These are phyloP conservation scores for Drosophila bifasciata DNA, from an alignment of 1,140 invertebrate genomes.

Conservation along the genomic window DNA sequence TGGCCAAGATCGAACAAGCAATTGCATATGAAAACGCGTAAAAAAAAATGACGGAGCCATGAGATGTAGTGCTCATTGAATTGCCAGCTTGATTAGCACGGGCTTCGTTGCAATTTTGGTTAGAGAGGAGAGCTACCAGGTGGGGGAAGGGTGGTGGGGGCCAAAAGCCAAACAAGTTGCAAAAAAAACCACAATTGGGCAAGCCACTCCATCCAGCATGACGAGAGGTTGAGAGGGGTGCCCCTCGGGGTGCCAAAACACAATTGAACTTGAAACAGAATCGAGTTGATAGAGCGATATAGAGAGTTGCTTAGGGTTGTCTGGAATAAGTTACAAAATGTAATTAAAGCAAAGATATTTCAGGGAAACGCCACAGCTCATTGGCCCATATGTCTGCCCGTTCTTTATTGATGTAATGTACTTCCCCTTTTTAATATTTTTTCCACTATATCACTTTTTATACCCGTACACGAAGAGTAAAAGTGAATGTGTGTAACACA, in stretches of 20 bases:
- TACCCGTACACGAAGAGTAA: too few relatives aligned
- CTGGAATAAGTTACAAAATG: neutral
- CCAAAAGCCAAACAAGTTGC: slow-evolving; percentile 78
- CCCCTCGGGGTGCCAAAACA: too few relatives aligned
- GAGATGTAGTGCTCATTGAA: slow-evolving; percentile 41
- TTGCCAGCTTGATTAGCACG: slow-evolving; percentile 51
- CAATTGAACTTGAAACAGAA: slow-evolving; percentile 44
- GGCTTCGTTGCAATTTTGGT: slow-evolving; percentile 68
- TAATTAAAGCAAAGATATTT: too few relatives aligned
- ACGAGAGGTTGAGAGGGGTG: slow-evolving; percentile 27
- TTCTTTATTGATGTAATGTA: too few relatives aligned
- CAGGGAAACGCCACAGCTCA: too few relatives aligned
- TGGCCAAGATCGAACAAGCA: slow-evolving; percentile 64
- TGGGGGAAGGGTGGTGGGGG: slow-evolving; percentile 15
- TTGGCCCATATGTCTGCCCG: too few relatives aligned
- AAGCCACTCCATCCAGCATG: slow-evolving; percentile 55
- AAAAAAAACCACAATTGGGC: slow-evolving; percentile 82
- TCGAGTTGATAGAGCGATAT: neutral
- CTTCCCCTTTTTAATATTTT: too few relatives aligned
- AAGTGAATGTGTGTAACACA: too few relatives aligned
- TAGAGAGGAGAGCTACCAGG: slow-evolving; percentile 60
- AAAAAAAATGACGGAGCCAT: slow-evolving; percentile 38
- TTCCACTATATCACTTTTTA: too few relatives aligned
- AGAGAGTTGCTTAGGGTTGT: neutral
- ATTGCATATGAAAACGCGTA: slow-evolving; percentile 15